Evolutionary conservation across 2,888 invertebrate genomes (phyloP).

Genomic region (Agonopterix alstromeriana): DNA sequence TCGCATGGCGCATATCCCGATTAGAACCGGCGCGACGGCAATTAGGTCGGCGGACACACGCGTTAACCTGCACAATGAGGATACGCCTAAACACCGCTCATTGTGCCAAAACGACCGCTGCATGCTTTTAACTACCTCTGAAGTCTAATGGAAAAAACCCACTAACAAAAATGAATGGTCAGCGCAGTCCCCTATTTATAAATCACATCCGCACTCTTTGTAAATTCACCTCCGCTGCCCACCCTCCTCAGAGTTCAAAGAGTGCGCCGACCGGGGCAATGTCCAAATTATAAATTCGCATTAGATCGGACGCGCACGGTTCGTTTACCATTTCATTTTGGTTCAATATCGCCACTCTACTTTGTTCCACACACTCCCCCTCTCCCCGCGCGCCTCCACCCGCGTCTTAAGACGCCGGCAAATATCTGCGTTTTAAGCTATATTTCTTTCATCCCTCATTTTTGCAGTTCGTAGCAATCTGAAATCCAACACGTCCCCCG

Average conservation of each 20-base stretch:
- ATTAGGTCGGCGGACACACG: constrained; percentile 74
- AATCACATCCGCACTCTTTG: constrained; percentile 69
- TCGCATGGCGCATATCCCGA: constrained; percentile 73
- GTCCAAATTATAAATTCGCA: constrained; percentile 78
- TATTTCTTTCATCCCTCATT: constrained; percentile 79
- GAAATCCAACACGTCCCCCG: constrained; percentile 77
- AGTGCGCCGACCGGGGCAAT: constrained; percentile 64
- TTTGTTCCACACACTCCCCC: constrained; percentile 75
- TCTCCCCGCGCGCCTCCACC: constrained; percentile 36
- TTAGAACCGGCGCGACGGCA: constrained; percentile 67
- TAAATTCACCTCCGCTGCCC: constrained; percentile 55
- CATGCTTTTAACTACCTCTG: constrained; percentile 39
- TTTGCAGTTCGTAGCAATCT: constrained; percentile 79
- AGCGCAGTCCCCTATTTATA: constrained; percentile 56
- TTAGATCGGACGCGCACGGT: constrained; percentile 77
- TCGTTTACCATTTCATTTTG: constrained; percentile 77
- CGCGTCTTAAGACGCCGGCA: constrained; percentile 74
- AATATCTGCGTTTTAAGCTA: constrained; percentile 79
- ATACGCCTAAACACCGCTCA: constrained; percentile 68
- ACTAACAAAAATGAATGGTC: constrained; percentile 48
- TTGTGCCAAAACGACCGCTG: constrained; percentile 49
- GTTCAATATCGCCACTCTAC: constrained; percentile 76
- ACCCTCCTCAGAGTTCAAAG: constrained; percentile 64
- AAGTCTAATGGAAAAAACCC: constrained; percentile 44
- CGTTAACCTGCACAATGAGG: constrained; percentile 72